phyloP scores from a whole-genome alignment of 2,797 vertebrate genomes.

The Phoebastria nigripes region DNA sequence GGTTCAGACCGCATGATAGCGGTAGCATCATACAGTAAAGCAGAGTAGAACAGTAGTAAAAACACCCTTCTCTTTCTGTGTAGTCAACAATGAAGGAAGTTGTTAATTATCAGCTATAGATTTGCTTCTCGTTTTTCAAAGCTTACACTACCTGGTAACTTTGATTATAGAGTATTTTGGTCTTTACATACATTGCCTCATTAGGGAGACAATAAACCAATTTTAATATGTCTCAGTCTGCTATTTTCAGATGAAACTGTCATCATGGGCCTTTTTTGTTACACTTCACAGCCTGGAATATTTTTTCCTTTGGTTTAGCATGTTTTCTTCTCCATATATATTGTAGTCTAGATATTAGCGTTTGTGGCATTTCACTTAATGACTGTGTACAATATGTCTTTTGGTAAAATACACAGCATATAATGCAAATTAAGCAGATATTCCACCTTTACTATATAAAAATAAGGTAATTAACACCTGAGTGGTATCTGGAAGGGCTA shows the following conservation, averaged over 20 bases:
- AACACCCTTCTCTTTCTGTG: background rate
- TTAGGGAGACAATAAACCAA: constrained; percentile 65
- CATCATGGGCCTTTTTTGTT: constrained; percentile 64
- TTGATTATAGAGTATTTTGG: constrained; percentile 54
- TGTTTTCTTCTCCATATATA: background rate
- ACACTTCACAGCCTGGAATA: constrained; percentile 55
- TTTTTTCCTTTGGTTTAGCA: constrained; percentile 43
- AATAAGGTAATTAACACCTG: background rate
- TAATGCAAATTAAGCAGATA: background rate
- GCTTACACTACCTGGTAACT: constrained; percentile 33
- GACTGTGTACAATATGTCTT: background rate
- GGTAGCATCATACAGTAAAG: background rate
- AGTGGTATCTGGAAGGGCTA: background rate
- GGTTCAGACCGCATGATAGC: background rate
- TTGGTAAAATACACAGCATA: background rate
- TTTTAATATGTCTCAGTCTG: constrained; percentile 60
- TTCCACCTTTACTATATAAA: background rate
- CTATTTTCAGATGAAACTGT: constrained; percentile 58
- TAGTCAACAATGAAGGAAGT: background rate
- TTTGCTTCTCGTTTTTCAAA: constrained; percentile 22
- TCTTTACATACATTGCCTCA: constrained; percentile 53
- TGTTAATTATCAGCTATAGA: constrained; percentile 48
- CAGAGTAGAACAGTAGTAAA: background rate
- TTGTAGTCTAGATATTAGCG: background rate
- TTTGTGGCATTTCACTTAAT: constrained; percentile 28